phyloP scores from a whole-genome alignment of 2,797 vertebrate genomes.

The Lacerta agilis region DNA sequence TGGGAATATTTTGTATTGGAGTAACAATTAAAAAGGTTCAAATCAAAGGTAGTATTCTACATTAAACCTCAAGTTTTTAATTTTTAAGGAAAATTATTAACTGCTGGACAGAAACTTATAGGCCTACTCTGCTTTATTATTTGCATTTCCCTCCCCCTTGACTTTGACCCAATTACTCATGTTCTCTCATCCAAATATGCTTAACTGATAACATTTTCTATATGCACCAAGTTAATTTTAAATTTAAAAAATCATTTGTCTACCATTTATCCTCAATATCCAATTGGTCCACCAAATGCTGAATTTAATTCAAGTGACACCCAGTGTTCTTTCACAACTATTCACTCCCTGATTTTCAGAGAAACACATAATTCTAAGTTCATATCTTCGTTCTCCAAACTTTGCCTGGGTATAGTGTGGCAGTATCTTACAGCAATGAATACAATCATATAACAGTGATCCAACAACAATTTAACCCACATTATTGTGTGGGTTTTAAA shows the following conservation, averaged over 20 bases:
- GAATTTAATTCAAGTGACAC: background rate
- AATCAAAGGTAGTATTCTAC: conserved; percentile 25
- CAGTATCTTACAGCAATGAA: conserved; percentile 40
- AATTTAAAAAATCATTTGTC: conserved; percentile 21
- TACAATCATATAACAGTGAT: conserved; percentile 19
- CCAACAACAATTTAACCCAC: conserved; percentile 39
- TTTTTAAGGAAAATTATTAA: conserved; percentile 31
- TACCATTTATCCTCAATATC: background rate
- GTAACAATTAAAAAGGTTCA: conserved; percentile 34
- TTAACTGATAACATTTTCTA: background rate
- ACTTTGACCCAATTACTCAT: background rate
- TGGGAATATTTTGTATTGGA: conserved; percentile 30
- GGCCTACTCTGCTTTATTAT: conserved; percentile 46
- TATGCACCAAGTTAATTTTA: conserved; percentile 33
- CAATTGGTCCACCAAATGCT: background rate
- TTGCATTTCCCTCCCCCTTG: conserved; percentile 31
- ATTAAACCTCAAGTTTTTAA: conserved; percentile 35
- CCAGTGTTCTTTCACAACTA: background rate
- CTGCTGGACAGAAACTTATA: conserved; percentile 23
- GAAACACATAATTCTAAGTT: background rate
- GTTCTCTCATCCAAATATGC: conserved; percentile 28
- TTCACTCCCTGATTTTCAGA: background rate
- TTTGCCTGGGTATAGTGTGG: conserved; percentile 26
- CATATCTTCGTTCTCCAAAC: conserved; percentile 37
- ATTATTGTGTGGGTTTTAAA: background rate